Percentiles rank a stretch among this genome's conserved stretches.
Evolutionary conservation across 2,113 vertebrate genomes (phyloP).

Genomic region (Labeo catla): DNA sequence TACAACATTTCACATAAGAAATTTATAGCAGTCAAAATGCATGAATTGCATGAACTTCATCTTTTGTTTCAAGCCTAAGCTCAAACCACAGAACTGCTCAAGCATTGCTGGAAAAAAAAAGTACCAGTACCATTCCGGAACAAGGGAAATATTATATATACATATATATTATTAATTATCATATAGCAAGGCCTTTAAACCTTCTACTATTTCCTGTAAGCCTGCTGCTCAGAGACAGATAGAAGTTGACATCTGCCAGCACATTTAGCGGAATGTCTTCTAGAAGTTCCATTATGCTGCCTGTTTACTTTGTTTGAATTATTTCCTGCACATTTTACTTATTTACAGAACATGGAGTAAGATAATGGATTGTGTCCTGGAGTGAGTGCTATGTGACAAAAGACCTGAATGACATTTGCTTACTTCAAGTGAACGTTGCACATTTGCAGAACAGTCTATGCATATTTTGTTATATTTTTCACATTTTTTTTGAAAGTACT

Average conservation of each 20-base stretch:
- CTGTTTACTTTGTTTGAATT: constrained; percentile 53
- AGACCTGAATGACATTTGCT: not conserved
- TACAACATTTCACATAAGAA: not conserved
- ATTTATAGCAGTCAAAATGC: constrained; percentile 1
- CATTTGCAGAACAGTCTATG: not conserved
- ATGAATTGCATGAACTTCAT: not conserved
- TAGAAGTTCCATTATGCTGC: constrained; percentile 59
- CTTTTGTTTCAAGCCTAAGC: not conserved
- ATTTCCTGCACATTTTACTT: constrained; percentile 47
- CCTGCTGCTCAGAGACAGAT: constrained; percentile 58
- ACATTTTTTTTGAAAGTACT: not conserved
- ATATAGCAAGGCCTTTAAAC: constrained; percentile 61
- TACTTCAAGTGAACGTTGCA: not conserved
- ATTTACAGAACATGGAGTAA: constrained; percentile 39
- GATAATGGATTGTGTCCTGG: constrained; percentile 19
- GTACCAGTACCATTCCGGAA: not conserved
- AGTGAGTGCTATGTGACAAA: not conserved
- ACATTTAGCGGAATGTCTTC: constrained; percentile 59
- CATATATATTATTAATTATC: constrained; percentile 72
- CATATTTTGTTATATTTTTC: not conserved
- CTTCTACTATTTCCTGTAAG: constrained; percentile 66
- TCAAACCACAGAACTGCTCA: constrained; percentile 31
- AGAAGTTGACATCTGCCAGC: constrained; percentile 61
- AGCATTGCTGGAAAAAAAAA: not conserved
- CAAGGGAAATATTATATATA: constrained; percentile 62